Percentiles rank a stretch among this genome's conserved stretches.
Conservation (phyloP, 2,888 invertebrate genomes). For the Pachycephus smyrnensis region DNA sequence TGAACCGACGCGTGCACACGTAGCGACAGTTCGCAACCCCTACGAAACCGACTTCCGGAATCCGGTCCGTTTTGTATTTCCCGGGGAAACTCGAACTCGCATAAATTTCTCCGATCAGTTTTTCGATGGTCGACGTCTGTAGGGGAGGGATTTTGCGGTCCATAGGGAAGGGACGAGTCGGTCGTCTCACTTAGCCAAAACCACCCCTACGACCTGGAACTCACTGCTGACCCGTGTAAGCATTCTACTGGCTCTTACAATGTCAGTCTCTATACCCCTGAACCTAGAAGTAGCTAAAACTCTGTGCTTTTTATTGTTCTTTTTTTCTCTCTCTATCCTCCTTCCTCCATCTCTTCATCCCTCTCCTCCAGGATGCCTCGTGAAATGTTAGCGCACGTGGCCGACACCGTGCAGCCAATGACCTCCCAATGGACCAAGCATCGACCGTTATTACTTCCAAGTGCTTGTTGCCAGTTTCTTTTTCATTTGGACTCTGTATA, state of each 20-base stretch:
- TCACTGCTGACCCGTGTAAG: background rate
- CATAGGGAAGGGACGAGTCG: background rate
- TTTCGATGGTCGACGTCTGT: conserved; percentile 30
- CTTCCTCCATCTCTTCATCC: background rate
- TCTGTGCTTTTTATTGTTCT: background rate
- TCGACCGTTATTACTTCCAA: background rate
- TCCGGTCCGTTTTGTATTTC: conserved; percentile 5
- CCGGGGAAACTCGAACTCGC: conserved; percentile 42
- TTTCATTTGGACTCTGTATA: background rate
- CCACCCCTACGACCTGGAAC: background rate
- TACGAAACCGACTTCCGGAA: background rate
- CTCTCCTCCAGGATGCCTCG: background rate
- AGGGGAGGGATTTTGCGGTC: background rate
- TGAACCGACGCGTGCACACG: background rate
- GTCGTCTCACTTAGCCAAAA: background rate
- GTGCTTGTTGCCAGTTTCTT: background rate
- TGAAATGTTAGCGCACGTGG: conserved; percentile 16
- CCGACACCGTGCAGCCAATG: background rate
- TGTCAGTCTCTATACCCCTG: background rate
- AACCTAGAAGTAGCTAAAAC: conserved; percentile 9
- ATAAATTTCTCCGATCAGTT: conserved; percentile 51
- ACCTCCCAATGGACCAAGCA: background rate
- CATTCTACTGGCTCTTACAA: background rate
- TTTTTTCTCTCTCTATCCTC: background rate
- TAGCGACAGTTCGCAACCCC: background rate